Conservation (phyloP, 2,888 invertebrate species). For the Eristalis intricaria region DNA sequence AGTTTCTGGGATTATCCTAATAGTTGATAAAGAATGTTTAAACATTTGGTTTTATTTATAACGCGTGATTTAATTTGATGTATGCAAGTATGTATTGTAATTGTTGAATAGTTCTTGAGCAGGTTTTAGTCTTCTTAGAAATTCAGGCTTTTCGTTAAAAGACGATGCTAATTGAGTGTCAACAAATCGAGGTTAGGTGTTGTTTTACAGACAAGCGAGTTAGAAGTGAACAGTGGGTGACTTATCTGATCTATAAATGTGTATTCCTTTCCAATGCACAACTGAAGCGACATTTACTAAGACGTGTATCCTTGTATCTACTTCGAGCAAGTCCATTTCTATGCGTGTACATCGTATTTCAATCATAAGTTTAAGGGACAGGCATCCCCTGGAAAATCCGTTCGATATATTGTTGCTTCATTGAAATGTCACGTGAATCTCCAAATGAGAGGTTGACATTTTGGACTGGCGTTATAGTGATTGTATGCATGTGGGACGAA, state of each 20-base stretch:
- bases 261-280: too few relatives aligned
- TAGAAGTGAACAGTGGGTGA: neutral
- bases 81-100: neutral
- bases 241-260: neutral
- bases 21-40: neutral
- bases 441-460: neutral
- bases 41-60: neutral
- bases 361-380: neutral
- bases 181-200: neutral
- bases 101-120: neutral
- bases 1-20: neutral
- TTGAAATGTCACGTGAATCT: neutral
- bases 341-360: neutral
- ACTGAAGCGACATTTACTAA: too few relatives aligned
- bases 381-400: neutral
- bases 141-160: neutral
- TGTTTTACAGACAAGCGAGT: neutral
- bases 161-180: neutral
- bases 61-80: neutral
- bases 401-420: neutral
- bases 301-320: too few relatives aligned
- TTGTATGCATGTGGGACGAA: neutral
- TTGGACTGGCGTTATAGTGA: neutral
- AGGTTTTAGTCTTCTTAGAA: neutral
- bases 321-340: too few relatives aligned